Conservation (phyloP, 2,888 invertebrate genomes). For the Amblyteles armatorius region DNA sequence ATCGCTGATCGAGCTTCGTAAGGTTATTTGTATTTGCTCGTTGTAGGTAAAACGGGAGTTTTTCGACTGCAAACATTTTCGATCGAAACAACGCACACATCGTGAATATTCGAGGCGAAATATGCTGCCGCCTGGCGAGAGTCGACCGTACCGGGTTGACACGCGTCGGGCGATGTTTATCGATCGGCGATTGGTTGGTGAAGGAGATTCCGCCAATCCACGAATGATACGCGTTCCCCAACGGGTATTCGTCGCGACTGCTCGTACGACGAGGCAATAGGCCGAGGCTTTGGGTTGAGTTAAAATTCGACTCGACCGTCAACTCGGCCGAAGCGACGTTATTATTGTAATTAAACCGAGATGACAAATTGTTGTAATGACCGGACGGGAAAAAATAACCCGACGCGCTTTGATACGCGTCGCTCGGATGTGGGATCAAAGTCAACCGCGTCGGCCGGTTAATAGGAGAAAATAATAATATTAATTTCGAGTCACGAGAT, state of each 20-base stretch:
- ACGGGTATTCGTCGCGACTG: background rate
- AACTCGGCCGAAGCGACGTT: conserved; percentile 11
- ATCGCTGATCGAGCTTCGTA: background rate
- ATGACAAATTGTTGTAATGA: conserved; percentile 50
- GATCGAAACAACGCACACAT: background rate
- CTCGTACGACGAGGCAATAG: background rate
- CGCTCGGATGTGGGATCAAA: conserved; percentile 41
- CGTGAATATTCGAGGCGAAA: conserved; percentile 36
- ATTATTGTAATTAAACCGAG: conserved; percentile 39
- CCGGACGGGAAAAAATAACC: conserved; percentile 15
- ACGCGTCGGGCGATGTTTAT: conserved; percentile 35
- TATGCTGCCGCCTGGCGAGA: conserved; percentile 56
- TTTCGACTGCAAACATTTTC: conserved; percentile 11
- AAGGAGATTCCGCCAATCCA: conserved; percentile 59
- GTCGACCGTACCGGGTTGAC: conserved; percentile 15
- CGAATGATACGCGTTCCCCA: background rate
- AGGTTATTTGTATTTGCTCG: background rate
- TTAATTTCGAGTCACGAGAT: conserved; percentile 64
- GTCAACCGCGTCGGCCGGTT: conserved; percentile 41
- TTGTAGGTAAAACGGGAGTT: background rate
- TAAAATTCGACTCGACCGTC: background rate
- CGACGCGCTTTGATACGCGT: conserved; percentile 29
- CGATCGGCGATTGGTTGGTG: conserved; percentile 63
- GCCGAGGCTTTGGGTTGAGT: too few relatives aligned
- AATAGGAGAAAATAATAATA: conserved; percentile 71